Percentiles rank a stretch among this genome's conserved stretches.
Conservation (phyloP, 2,888 invertebrate species). For the Sarcophaga subvicina region DNA sequence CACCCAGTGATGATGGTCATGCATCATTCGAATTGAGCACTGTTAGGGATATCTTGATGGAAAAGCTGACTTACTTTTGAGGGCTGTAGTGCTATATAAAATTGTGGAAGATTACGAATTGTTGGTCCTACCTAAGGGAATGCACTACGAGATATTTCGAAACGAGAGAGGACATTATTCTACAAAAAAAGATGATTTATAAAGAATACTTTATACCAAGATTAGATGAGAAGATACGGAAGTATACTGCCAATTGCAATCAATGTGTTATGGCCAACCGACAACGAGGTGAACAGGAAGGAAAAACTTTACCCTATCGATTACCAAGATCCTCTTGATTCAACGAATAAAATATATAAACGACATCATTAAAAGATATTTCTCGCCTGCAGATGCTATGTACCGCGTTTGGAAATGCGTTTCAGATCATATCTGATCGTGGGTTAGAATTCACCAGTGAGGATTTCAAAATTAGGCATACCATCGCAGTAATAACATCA, state of each 20-base stretch:
- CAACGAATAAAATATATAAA: slow-evolving; percentile 71
- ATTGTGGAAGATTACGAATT: slow-evolving; percentile 47
- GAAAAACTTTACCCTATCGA: slow-evolving; percentile 70
- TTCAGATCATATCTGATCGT: slow-evolving; percentile 75
- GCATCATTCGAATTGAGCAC: slow-evolving; percentile 59
- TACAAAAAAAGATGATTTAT: no score
- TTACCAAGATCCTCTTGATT: slow-evolving; percentile 76
- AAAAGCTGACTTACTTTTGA: slow-evolving; percentile 17
- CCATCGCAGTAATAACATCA: slow-evolving; percentile 59
- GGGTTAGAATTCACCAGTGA: slow-evolving; percentile 73
- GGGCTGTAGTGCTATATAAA: slow-evolving; percentile 55
- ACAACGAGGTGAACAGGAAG: slow-evolving; percentile 66
- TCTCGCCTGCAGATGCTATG: slow-evolving; percentile 73
- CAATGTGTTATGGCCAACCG: neutral
- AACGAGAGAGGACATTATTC: no score
- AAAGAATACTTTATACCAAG: no score
- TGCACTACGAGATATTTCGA: slow-evolving; percentile 54
- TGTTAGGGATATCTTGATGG: slow-evolving; percentile 61
- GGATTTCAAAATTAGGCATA: slow-evolving; percentile 73
- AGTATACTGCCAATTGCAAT: no score
- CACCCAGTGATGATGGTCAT: slow-evolving; percentile 54
- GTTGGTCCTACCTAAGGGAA: slow-evolving; percentile 47
- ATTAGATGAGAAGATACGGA: no score
- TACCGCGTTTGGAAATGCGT: slow-evolving; percentile 77
- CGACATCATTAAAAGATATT: slow-evolving; percentile 74